Evolutionary conservation across 2,797 vertebrate species (phyloP), one percentile per base, ranked within the genome.

Genomic region (Pagetopsis macropterus): DNA sequence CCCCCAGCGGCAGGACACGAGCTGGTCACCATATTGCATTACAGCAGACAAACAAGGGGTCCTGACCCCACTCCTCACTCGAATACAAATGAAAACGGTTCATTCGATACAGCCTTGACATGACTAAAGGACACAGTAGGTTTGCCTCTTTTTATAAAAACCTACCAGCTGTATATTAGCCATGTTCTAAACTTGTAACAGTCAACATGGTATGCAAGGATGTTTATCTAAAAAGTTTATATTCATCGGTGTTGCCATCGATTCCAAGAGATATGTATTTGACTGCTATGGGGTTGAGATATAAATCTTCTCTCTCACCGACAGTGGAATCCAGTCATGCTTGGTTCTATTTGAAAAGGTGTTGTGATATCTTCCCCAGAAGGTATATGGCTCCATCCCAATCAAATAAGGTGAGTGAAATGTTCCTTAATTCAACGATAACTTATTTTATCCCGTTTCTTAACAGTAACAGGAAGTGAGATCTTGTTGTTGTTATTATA

Each of bases 21-120:
- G 84, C 69, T 48, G 65, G 84, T 79, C 82, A 63, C 81, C 77
- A 75, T 84, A 88, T 89, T 83, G 81, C 74, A 75, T 91, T 89
- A 89, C 86, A 84, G 44, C 68, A 75, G 76, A 83, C 76, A 88
- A 90, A 93, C 84, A 90, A 66, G 72, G 59, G 74, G 72, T 65
- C 72, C 23, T 37, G 65, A 95, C 94, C 94, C 74, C 12, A 16
- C 12, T 48, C 68, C 48, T 66, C 61, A 50, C 75, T 57, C 1
- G 84, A 91, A 90, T 92, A 90, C 84, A 79, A 88, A 90, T 87
- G 73, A 64, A 65, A 56, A 44, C n/a, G 4, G 41, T 50, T 75
- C 59, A 56, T 80, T 88, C 84, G 70, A 33, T 70, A 14, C 40
- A 54, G 71, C 49, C 64, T 57, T 79, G 83, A 83, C 72, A 72